phyloP scores from a whole-genome alignment of 2,888 invertebrate genomes.

The Caenorhabditis imperialis region DNA sequence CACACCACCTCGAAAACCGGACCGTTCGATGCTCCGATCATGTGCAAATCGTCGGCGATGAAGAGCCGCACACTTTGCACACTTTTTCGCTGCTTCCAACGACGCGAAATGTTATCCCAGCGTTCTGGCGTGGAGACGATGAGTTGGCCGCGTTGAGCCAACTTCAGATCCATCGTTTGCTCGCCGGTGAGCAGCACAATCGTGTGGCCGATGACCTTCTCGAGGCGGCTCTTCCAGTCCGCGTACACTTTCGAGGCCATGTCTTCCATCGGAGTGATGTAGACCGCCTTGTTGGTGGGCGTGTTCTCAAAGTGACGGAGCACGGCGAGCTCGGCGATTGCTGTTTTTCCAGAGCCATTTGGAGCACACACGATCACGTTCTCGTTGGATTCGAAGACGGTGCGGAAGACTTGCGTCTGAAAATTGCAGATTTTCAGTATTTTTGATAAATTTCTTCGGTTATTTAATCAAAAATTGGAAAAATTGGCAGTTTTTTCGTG shows the following conservation, averaged over 20 bases:
- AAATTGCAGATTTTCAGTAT: too few species aligned
- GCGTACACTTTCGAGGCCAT: constrained; percentile 87
- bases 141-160: constrained; percentile 86
- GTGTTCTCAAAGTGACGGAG: constrained; percentile 86
- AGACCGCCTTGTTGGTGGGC: constrained; percentile 86
- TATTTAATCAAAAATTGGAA: too few species aligned
- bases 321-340: constrained; percentile 95
- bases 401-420: constrained; percentile 88
- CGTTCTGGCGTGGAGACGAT: constrained; percentile 86
- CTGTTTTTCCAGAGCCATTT: constrained; percentile 82
- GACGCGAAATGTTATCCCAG: constrained; percentile 96
- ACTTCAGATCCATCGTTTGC: constrained; percentile 94
- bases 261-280: constrained; percentile 91
- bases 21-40: constrained; percentile 81
- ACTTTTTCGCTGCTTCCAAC: constrained; percentile 99
- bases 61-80: constrained; percentile 96
- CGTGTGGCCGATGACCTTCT: constrained; percentile 84
- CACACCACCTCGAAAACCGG: constrained; percentile 94
- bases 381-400: constrained; percentile 93
- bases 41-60: constrained; percentile 94
- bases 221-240: constrained; percentile 90
- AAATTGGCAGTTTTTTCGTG: too few species aligned
- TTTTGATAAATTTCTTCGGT: too few species aligned
- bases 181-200: constrained; percentile 93
- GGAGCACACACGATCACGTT: constrained; percentile 89